A percentile compares a stretch with the other conserved stretches of the same genome.
Evolutionary conservation across 2,888 invertebrate genomes (phyloP).

Genomic region (Cinara cedri): DNA sequence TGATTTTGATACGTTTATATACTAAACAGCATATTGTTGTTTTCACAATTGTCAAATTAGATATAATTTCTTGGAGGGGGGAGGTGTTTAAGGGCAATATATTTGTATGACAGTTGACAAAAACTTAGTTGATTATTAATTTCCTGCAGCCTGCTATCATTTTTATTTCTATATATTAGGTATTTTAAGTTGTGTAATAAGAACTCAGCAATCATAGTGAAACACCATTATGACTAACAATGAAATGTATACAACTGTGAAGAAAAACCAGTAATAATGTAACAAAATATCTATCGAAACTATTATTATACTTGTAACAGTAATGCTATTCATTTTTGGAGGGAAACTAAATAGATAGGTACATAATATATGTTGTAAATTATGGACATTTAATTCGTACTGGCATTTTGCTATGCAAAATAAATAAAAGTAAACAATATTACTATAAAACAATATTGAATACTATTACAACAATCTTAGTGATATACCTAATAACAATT

Average conservation of each 20-base stretch:
- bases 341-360: constrained; percentile 19
- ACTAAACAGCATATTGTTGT: neutral
- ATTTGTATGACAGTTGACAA: neutral
- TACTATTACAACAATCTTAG: no score
- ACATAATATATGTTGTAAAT: neutral
- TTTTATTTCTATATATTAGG: neutral
- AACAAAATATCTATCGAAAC: no score
- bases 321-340: constrained; percentile 1
- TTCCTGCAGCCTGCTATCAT: neutral
- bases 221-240: no score
- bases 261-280: no score
- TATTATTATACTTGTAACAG: no score
- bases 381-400: neutral
- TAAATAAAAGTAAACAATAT: neutral
- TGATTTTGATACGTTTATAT: neutral
- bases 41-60: neutral
- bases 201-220: no score
- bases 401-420: neutral
- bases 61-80: no score
- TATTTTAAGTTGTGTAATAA: no score
- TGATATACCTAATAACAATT: constrained; percentile 21
- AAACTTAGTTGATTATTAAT: constrained; percentile 14
- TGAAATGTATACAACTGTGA: no score
- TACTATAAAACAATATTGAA: neutral
- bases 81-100: neutral